Evolutionary conservation across 2,888 invertebrate species (phyloP).

Genomic region (Heliothis peltigera): DNA sequence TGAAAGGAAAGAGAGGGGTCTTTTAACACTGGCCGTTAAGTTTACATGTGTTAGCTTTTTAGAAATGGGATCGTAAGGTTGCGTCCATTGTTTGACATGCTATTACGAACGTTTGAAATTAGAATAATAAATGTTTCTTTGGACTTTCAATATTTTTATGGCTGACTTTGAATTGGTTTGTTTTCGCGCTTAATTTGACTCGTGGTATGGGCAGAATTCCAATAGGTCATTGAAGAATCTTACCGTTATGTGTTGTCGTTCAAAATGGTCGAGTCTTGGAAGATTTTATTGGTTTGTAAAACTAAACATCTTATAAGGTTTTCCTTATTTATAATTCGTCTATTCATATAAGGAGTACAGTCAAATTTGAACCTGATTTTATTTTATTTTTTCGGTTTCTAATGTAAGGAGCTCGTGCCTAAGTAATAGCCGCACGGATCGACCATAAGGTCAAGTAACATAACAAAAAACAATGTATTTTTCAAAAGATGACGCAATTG

Average conservation of each 20-base stretch:
- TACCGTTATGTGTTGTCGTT: neutral
- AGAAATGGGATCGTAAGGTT: constrained; percentile 78
- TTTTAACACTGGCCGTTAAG: constrained; percentile 61
- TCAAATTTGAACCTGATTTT: neutral
- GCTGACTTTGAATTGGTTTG: constrained; percentile 32
- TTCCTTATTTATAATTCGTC: neutral
- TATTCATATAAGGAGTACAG: neutral
- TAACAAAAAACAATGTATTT: no score
- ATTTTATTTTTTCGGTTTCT: neutral
- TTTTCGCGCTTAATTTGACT: constrained; percentile 32
- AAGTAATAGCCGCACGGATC: no score
- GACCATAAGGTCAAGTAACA: no score
- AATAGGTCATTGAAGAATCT: constrained; percentile 24
- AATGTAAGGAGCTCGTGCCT: no score
- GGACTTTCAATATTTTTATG: constrained; percentile 62
- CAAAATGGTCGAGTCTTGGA: neutral
- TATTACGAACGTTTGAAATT: constrained; percentile 73
- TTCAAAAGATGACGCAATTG: constrained; percentile 2
- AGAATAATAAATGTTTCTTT: constrained; percentile 70
- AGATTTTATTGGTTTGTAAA: neutral
- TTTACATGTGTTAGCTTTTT: constrained; percentile 80
- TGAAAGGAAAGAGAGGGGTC: constrained; percentile 63
- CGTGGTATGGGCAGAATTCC: constrained; percentile 7
- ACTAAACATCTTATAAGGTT: constrained; percentile 1
- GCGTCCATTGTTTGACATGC: constrained; percentile 77